These are phyloP conservation scores for Barbus barbus DNA, from an alignment of 2,113 vertebrate species.

Conservation along the genomic window DNA sequence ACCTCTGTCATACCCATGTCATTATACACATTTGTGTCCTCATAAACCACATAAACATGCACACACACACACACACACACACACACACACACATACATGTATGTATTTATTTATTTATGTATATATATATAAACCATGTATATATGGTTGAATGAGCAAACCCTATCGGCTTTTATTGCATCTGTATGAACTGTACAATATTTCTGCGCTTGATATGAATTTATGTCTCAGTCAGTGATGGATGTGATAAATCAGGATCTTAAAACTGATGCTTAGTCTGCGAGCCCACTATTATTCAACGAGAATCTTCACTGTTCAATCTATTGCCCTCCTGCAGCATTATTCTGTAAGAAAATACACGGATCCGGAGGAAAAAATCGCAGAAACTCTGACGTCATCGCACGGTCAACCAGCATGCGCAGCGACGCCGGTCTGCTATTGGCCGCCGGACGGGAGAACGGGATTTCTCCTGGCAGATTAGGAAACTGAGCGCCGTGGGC, in stretches of 20 bases:
- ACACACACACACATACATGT: no score
- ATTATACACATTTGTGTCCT: no score
- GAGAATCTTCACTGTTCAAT: neutral
- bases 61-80: no score
- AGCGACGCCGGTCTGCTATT: conserved; percentile 14
- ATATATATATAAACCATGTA: no score
- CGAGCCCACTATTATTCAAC: neutral
- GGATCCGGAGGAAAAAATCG: conserved; percentile 48
- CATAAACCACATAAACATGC: no score
- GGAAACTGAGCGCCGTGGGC: conserved; percentile 68
- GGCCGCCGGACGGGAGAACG: conserved; percentile 37
- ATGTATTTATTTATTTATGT: no score
- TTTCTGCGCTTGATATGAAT: neutral
- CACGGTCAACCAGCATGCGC: conserved; percentile 50
- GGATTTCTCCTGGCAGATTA: conserved; percentile 43
- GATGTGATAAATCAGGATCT: neutral
- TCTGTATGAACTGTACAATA: neutral
- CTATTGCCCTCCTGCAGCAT: neutral
- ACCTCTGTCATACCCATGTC: no score
- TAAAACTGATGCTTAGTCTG: neutral
- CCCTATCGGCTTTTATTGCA: neutral
- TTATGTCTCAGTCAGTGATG: neutral
- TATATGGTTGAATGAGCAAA: neutral
- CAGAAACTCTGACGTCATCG: conserved; percentile 72
- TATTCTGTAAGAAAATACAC: neutral